phyloP scores from a whole-genome alignment of 2,888 invertebrate genomes.

The Monochamus alternatus region DNA sequence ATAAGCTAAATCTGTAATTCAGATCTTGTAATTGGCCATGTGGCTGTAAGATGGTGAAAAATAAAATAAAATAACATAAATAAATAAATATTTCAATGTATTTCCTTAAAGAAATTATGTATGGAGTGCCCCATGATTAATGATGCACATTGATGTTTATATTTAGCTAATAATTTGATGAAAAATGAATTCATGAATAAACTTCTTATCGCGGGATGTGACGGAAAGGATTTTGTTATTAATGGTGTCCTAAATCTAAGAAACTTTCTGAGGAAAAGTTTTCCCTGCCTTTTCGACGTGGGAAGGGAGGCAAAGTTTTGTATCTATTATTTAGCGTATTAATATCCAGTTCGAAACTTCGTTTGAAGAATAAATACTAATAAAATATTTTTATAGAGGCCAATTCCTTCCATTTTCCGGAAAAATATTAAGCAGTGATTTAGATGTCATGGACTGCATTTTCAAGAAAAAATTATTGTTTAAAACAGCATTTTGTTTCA shows the following conservation, averaged over 20 bases:
- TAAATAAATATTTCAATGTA: neutral
- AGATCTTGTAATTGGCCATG: too few relatives aligned
- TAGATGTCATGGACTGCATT: too few relatives aligned
- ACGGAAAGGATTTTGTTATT: slow-evolving; percentile 30
- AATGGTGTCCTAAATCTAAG: slow-evolving; percentile 10
- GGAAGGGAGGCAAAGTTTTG: neutral
- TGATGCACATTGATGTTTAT: slow-evolving; percentile 46
- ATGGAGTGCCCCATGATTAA: slow-evolving; percentile 42
- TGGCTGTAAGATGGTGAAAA: too few relatives aligned
- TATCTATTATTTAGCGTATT: neutral
- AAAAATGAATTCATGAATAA: slow-evolving; percentile 32
- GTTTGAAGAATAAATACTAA: too few relatives aligned
- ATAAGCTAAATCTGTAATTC: too few relatives aligned
- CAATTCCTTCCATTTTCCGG: too few relatives aligned
- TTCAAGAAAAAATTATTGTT: too few relatives aligned
- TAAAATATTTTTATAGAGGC: too few relatives aligned
- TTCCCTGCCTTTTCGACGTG: neutral
- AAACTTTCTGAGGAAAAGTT: slow-evolving; percentile 12
- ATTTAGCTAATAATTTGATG: slow-evolving; percentile 43
- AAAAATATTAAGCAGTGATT: too few relatives aligned
- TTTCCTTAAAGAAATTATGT: too few relatives aligned
- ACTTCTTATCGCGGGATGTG: slow-evolving; percentile 22
- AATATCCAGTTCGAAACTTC: neutral
- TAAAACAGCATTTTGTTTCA: too few relatives aligned
- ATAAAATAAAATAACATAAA: too few relatives aligned